Conservation (phyloP, 2,797 vertebrate genomes). For the Hozukius guyotensis region DNA sequence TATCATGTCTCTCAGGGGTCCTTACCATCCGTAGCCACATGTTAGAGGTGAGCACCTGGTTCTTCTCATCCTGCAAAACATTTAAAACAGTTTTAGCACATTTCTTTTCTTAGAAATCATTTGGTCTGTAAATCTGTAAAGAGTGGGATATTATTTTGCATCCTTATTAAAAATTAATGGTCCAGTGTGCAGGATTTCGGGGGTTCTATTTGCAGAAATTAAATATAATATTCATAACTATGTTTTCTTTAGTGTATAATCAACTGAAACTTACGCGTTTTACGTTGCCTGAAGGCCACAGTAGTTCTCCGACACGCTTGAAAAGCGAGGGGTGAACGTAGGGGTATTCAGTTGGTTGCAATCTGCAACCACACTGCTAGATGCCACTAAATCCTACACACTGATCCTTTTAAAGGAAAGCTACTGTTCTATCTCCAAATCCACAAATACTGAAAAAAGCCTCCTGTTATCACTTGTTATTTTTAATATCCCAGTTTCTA, state of each 20-base stretch:
- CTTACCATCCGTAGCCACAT: constrained; percentile 88
- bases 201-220: too few relatives aligned
- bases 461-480: background rate
- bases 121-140: background rate
- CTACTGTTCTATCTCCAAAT: background rate
- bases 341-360: too few relatives aligned
- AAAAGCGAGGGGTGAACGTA: too few relatives aligned
- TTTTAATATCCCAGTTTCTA: background rate
- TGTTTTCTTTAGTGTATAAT: too few relatives aligned
- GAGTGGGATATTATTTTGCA: background rate
- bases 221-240: too few relatives aligned
- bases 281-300: too few relatives aligned
- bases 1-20: background rate
- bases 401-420: background rate
- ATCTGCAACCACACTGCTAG: too few relatives aligned
- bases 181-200: too few relatives aligned
- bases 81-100: background rate
- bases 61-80: constrained; percentile 85
- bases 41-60: constrained; percentile 86
- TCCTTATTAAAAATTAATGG: background rate
- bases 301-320: too few relatives aligned
- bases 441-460: background rate
- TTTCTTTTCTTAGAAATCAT: background rate
- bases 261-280: too few relatives aligned
- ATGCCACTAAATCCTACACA: background rate